A percentile compares a stretch with the other conserved stretches of the same genome.
Conservation (phyloP, 2,888 invertebrate genomes). For the Pimpla rufipes region DNA sequence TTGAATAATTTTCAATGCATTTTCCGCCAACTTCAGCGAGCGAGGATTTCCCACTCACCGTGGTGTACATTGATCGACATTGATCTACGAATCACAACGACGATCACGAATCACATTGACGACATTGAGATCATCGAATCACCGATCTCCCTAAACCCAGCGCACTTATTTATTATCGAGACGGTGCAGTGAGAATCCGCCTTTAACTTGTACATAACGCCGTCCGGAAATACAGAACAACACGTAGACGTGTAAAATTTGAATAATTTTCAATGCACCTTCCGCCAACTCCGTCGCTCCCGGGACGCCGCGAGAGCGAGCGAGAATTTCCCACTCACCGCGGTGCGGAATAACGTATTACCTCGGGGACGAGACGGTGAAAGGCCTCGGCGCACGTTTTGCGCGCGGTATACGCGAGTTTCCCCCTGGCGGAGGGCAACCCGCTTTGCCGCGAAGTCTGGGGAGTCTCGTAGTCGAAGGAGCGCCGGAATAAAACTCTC, state of each 20-base stretch:
- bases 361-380: slow-evolving; percentile 55
- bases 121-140: no score
- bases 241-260: slow-evolving; percentile 36
- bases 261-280: slow-evolving; percentile 62
- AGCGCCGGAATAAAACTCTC: slow-evolving; percentile 47
- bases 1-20: slow-evolving; percentile 62
- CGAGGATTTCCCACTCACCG: slow-evolving; percentile 39
- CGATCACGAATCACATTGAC: no score
- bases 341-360: slow-evolving; percentile 60
- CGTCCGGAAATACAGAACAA: neutral
- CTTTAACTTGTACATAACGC: slow-evolving; percentile 30
- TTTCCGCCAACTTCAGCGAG: slow-evolving; percentile 9
- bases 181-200: no score
- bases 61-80: no score
- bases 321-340: slow-evolving; percentile 40
- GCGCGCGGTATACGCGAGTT: slow-evolving; percentile 6
- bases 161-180: no score
- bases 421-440: slow-evolving; percentile 54
- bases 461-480: slow-evolving; percentile 43
- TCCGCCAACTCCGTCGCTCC: neutral
- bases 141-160: no score
- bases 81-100: no score
- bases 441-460: slow-evolving; percentile 54
- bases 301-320: slow-evolving; percentile 30
- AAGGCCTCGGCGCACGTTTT: slow-evolving; percentile 52